Evolutionary conservation across 1,140 invertebrate species (phyloP), one percentile per base, ranked within the genome.

Genomic region (Lethocerus indicus): DNA sequence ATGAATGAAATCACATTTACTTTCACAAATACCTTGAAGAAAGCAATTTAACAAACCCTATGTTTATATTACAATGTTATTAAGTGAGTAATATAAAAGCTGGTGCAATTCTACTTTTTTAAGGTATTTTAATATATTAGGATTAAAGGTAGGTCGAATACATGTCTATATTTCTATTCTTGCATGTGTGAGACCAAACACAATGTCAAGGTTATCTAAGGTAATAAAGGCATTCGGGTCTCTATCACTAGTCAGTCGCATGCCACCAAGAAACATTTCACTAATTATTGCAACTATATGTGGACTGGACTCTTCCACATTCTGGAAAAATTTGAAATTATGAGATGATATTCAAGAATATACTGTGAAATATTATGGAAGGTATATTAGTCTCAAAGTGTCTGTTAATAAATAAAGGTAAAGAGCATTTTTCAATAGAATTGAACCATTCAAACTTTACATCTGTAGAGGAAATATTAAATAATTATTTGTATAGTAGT

Each of bases 261-360:
- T 59, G 58, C 58, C 57, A 59, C 58, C 58, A 59, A 59, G 58
- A 59, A 59, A 59, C 56, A 50, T 49, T 52, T 52, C 51, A 52
- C 45, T 47, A 47, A n/a, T 41, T 40, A 41, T 32, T 32, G 16
- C 40, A 47, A 44, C 13, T 26, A 39, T 41, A 35, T 46, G 47
- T 46, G 44, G 48, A 44, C 26, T 43, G 42, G 42, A 42, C 49
- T 24, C 40, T 24, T 50, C 47, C 52, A 50, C 47, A 44, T 50
- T 50, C 47, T 48, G n/a, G n/a, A n/a, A n/a, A n/a, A n/a, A n/a
- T n/a, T n/a, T n/a, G n/a, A n/a, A n/a, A n/a, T n/a, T n/a, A n/a
- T n/a, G n/a, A n/a, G n/a, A n/a, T n/a, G n/a, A n/a, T n/a, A n/a
- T n/a, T n/a, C n/a, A n/a, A n/a, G n/a, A n/a, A n/a, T n/a, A n/a